Base-by-base conservation (phyloP, 2,113 vertebrate species). In the Antechinus flavipes region DNA sequence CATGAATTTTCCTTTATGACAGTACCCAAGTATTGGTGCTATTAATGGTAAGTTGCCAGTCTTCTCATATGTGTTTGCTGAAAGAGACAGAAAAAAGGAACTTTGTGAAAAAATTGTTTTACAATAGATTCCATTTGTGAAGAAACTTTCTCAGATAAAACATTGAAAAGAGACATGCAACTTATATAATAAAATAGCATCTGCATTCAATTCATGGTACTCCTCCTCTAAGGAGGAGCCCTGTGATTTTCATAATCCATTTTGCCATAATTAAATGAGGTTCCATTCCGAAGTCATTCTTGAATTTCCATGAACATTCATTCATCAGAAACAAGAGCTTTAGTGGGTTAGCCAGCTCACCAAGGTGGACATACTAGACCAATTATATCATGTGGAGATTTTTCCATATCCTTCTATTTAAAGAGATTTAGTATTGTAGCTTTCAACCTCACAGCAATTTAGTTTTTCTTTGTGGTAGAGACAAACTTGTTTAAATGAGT, bases 261-360 rank as follows among this genome's bases (percentile, higher is more conserved):
- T 96, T 96, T 90, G 49, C 94, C 90, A 49, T 97, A 98, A 98
- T 96, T 95, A 95, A 97, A 94, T 25, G n/a, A 19, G 96, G 96
- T 97, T 96, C 96, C 98, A 94, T 96, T 92, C 94, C 96, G 95
- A 97, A 97, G 96, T 96, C 95, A 98, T 91, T 97, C 94, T 0
- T 84, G 9, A 97, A 95, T 96, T 98, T 98, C 94, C 96, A 92
- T 94, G 96, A 98, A 92, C 94, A 89, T 19, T 27, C 93, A 95
- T 93, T 96, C 93, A 95, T 95, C 97, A 94, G 94, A 84, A 97
- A 93, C 53, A 92, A 95, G 97, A 96, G 12, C 92, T 91, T 56
- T 61, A 12, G 95, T 90, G 25, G 68, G 91, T 95, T 95, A 96
- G 92, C 93, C 96, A 96, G 90, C 95, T 92, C 55, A 30, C 89